These are phyloP conservation scores for Cheilosia grossa DNA, from an alignment of 2,888 invertebrate species.

Conservation along the genomic window DNA sequence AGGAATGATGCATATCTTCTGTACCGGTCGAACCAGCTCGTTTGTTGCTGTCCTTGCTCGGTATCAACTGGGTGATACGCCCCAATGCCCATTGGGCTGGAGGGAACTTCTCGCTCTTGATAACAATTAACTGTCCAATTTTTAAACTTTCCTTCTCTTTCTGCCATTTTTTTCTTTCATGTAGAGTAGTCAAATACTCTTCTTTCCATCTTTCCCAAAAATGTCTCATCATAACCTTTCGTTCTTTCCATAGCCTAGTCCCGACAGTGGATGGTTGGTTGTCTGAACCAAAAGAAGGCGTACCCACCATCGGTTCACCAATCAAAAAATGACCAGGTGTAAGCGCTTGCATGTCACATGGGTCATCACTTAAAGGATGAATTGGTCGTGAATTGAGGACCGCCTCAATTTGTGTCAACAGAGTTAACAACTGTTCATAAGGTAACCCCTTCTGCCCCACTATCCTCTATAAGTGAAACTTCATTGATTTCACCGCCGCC, in stretches of 20 bases:
- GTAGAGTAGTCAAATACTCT: not conserved
- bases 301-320: not conserved
- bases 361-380: too few relatives aligned
- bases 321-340: conserved; percentile 8
- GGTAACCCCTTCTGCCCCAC: conserved; percentile 5
- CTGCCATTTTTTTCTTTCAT: not conserved
- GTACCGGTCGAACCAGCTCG: not conserved
- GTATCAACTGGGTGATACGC: not conserved
- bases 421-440: conserved; percentile 16
- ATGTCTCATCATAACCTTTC: not conserved
- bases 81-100: not conserved
- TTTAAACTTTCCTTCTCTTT: not conserved
- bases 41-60: not conserved
- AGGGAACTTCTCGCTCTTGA: not conserved
- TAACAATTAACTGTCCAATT: not conserved
- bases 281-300: not conserved
- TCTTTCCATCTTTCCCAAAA: not conserved
- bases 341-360: too few relatives aligned
- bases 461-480: conserved; percentile 9
- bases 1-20: not conserved
- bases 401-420: too few relatives aligned
- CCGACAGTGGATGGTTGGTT: not conserved
- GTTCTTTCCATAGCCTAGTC: not conserved
- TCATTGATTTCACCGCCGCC: conserved; percentile 52
- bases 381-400: too few relatives aligned